Evolutionary conservation across 2,888 invertebrate species (phyloP).

Genomic region (Lottia gigantea): DNA sequence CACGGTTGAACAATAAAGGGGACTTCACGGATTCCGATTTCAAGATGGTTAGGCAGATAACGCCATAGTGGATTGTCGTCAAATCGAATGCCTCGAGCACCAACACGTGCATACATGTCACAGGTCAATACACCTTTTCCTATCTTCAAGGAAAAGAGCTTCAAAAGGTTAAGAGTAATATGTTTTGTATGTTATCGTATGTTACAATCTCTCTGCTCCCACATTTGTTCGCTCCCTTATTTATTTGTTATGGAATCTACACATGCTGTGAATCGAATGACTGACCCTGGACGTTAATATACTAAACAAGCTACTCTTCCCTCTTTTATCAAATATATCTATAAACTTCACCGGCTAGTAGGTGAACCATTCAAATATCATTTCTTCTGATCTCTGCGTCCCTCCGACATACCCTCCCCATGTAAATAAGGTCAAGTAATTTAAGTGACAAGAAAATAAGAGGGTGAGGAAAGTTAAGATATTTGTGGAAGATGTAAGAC

Average conservation of each 20-base stretch:
- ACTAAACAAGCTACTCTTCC: background rate
- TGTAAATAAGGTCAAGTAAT: background rate
- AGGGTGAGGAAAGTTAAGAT: background rate
- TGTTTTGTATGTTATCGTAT: slow-evolving; percentile 8
- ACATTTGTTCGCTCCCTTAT: slow-evolving; percentile 2
- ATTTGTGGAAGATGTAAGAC: no score
- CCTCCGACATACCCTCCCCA: background rate
- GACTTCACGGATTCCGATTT: slow-evolving; percentile 8
- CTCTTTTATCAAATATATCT: no score
- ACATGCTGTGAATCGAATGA: slow-evolving; percentile 7
- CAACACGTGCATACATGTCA: slow-evolving; percentile 11
- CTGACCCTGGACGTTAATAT: background rate
- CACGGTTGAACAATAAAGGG: slow-evolving; percentile 1
- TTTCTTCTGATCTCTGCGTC: background rate
- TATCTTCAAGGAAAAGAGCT: background rate
- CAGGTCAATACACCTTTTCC: slow-evolving; percentile 11
- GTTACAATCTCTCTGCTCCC: slow-evolving; percentile 3
- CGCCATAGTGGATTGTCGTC: slow-evolving; percentile 1
- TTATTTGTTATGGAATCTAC: slow-evolving; percentile 4
- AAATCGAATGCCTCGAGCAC: slow-evolving; percentile 10
- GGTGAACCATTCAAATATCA: background rate
- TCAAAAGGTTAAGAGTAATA: background rate
- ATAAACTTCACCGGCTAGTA: no score
- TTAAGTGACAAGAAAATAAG: slow-evolving; percentile 3
- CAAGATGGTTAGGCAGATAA: background rate